These are phyloP conservation scores for Lepisosteus osseus DNA, from an alignment of 2,113 vertebrate genomes.

Conservation along the genomic window DNA sequence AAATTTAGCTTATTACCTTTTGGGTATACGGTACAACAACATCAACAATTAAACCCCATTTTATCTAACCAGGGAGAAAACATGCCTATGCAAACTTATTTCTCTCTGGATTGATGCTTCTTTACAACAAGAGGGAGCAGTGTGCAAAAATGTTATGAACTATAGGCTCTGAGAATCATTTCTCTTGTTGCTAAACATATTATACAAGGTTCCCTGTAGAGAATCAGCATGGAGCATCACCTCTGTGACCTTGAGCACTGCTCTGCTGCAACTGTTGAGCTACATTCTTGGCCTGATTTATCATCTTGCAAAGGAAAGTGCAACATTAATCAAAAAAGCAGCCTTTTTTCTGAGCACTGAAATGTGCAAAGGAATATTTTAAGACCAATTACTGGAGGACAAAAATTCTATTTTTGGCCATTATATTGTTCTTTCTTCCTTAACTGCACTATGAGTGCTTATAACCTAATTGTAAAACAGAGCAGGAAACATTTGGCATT, in stretches of 20 bases:
- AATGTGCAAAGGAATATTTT: neutral
- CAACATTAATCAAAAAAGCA: conserved; percentile 9
- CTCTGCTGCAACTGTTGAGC: conserved; percentile 10
- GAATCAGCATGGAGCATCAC: conserved; percentile 5
- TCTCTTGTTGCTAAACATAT: conserved; percentile 20
- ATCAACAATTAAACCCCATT: too few species aligned
- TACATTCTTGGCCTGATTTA: conserved; percentile 13
- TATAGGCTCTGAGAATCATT: conserved; percentile 16
- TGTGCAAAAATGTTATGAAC: conserved; percentile 17
- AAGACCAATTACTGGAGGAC: conserved; percentile 7
- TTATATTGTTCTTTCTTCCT: neutral
- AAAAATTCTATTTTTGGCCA: conserved; percentile 6
- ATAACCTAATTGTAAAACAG: too few species aligned
- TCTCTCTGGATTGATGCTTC: conserved; percentile 10
- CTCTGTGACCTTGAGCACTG: conserved; percentile 15
- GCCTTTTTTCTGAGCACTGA: neutral
- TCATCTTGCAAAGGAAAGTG: conserved; percentile 9
- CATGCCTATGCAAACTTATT: conserved; percentile 4
- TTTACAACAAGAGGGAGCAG: conserved; percentile 12
- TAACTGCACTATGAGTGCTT: too few species aligned
- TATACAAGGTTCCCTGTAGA: conserved; percentile 17
- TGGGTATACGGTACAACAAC: neutral
- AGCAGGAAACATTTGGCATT: too few species aligned
- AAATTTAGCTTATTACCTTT: neutral
- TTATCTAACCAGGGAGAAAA: neutral